Evolutionary conservation across 2,888 invertebrate genomes (phyloP).

Genomic region (Amphimallon solstitiale): DNA sequence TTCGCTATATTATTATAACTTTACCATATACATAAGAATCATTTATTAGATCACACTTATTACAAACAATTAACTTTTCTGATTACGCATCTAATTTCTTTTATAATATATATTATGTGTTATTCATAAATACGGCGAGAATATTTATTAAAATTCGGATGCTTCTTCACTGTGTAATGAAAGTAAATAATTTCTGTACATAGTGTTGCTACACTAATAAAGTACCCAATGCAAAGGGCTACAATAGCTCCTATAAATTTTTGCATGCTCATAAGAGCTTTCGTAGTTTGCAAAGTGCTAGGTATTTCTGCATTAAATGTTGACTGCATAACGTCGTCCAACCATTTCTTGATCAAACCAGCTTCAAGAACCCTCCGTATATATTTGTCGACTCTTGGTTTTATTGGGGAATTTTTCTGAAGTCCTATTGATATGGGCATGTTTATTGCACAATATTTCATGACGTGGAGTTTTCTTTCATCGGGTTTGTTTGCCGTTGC

Average conservation of each 20-base stretch:
- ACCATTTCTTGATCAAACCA: constrained; percentile 82
- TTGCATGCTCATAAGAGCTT: constrained; percentile 80
- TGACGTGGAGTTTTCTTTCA: constrained; percentile 75
- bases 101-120: too few relatives aligned
- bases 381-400: constrained; percentile 73
- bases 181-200: constrained; percentile 75
- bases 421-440: constrained; percentile 85
- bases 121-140: constrained; percentile 54
- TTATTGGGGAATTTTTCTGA: constrained; percentile 83
- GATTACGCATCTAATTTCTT: too few relatives aligned
- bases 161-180: constrained; percentile 70
- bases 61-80: too few relatives aligned
- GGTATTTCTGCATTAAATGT: constrained; percentile 67
- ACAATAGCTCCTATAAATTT: constrained; percentile 83
- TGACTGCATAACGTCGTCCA: constrained; percentile 76
- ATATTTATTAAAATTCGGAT: constrained; percentile 80
- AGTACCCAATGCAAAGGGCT: constrained; percentile 76
- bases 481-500: constrained; percentile 36
- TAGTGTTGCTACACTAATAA: constrained; percentile 68
- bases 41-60: too few relatives aligned
- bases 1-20: too few relatives aligned
- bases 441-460: constrained; percentile 82
- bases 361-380: constrained; percentile 77
- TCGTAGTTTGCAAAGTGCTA: constrained; percentile 65
- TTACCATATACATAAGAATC: too few relatives aligned